Conservation (phyloP, 2,888 invertebrate species). For the Phalera bucephala region DNA sequence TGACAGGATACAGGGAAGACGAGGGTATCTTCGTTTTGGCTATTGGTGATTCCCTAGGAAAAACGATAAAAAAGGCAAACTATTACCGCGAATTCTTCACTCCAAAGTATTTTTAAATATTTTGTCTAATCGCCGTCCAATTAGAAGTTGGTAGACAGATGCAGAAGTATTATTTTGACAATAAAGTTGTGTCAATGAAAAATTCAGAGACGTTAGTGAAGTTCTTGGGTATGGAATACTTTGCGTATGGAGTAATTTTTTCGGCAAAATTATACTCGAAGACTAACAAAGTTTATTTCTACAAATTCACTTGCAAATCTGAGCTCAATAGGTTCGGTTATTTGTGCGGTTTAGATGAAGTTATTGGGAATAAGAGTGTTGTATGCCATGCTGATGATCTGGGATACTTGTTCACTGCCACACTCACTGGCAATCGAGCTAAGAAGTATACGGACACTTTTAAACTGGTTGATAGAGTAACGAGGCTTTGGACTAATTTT, state of each 20-base stretch:
- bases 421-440: constrained; percentile 27
- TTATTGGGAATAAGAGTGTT: constrained; percentile 24
- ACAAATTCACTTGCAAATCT: constrained; percentile 52
- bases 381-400: constrained; percentile 51
- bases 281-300: constrained; percentile 45
- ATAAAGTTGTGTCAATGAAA: constrained; percentile 29
- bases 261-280: constrained; percentile 37
- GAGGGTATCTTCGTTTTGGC: constrained; percentile 79
- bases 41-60: constrained; percentile 18
- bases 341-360: constrained; percentile 23
- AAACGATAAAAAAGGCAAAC: constrained; percentile 36
- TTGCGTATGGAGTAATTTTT: constrained; percentile 36
- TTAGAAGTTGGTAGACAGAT: constrained; percentile 45
- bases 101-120: constrained; percentile 37
- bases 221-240: constrained; percentile 35
- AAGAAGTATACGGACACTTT: constrained; percentile 37
- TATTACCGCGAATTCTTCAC: constrained; percentile 45
- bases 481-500: constrained; percentile 63
- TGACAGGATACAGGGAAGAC: constrained; percentile 87
- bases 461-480: constrained; percentile 45
- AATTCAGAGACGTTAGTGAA: constrained; percentile 35
- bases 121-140: constrained; percentile 39
- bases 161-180: constrained; percentile 44
- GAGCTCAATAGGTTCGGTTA: constrained; percentile 44
- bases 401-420: constrained; percentile 45